Evolutionary conservation across 2,888 invertebrate species (phyloP), one percentile per base, ranked within the genome.

Genomic region (Orthosia incerta): DNA sequence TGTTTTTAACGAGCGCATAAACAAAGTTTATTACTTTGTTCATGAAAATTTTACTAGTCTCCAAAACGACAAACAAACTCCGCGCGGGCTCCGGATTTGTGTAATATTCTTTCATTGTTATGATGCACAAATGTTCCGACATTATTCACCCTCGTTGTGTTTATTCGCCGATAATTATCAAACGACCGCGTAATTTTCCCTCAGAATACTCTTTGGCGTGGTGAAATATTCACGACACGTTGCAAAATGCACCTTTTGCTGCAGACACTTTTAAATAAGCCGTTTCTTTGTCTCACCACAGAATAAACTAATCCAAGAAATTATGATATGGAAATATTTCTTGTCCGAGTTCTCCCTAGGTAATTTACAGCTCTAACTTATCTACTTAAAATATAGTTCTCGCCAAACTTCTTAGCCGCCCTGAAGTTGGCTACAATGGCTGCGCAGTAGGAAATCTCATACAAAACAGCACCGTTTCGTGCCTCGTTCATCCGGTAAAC

Each of bases 31-130:
- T 89, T 88, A 86, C 89, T 83, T 83, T 80, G 87, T 86, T 87
- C 90, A 87, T 91, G 87, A 92, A 91, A 87, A 88, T 89, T 90
- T 91, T 90, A 91, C 86, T 91, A 86, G 88, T 88, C 85, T 83
- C 76, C 85, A 85, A 88, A 90, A 91, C 85, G 89, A 91, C 88
- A 89, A 85, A 91, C 88, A 89, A 86, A 88, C 85, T 86, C 74
- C 74, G 76, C 71, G 46, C 60, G 55, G 59, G 67, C 76, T 71
- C 79, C 77, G 83, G 87, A 88, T 86, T 84, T 82, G 76, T 78
- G 76, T 83, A 86, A 88, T 88, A 80, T 84, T 87, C 74, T 79
- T 83, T 87, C 76, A 88, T 87, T 88, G 85, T 87, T 82, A 80
- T 77, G 75, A 71, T 79, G 79, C 80, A 79, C 76, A 87, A 86